Base-by-base conservation (phyloP, 2,113 vertebrate genomes). In the Indri indri region DNA sequence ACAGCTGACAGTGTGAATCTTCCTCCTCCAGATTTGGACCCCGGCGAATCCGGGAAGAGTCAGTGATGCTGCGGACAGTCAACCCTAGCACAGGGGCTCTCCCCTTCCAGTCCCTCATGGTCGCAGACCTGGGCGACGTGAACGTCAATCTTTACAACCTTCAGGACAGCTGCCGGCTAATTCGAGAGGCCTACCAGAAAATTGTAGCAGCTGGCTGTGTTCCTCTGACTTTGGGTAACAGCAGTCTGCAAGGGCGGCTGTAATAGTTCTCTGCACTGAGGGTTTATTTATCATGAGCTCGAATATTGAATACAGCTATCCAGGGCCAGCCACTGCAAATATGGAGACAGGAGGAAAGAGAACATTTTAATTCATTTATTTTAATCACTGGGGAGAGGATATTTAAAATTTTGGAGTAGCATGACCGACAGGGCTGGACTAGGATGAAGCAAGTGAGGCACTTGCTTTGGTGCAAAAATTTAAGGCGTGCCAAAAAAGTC, bases 71-170 rank as follows among this genome's bases (percentile, higher is more conserved):
- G 91, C 98, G 99, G 70, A 4, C 89, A 0, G 99, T 59, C 97
- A 99, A 99, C 66, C 94, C 98, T 3, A 98, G 98, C 97, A 99
- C 99, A 0, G 96, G 98, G 2, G 99, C 99, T 0, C 99, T 99
- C 0, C 99, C 99, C 0, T 99, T 99, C 1, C 98, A 99, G 94
- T 99, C 99, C 37, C 98, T 99, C 37, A 68, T 80, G 94, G 99
- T 99, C 9, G 99, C 99, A 0, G 99, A 99, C 96, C 98, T 99
- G 0, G 99, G 99, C 3, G 99, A 99, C 0, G 98, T 99, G 47
- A 98, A 99, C 0, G 98, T 99, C 54, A 99, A 99, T 59, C 61
- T 99, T 42, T 99, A 98, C 80, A 99, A 99, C 98, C 99, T 99
- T 68, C 98, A 99, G 32, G 99, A 99, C 98, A 99, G 99, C 97